Percentiles rank a stretch among this genome's conserved stretches.
Conservation (phyloP, 2,888 invertebrate genomes). For the Branchinecta sandiegonensis region DNA sequence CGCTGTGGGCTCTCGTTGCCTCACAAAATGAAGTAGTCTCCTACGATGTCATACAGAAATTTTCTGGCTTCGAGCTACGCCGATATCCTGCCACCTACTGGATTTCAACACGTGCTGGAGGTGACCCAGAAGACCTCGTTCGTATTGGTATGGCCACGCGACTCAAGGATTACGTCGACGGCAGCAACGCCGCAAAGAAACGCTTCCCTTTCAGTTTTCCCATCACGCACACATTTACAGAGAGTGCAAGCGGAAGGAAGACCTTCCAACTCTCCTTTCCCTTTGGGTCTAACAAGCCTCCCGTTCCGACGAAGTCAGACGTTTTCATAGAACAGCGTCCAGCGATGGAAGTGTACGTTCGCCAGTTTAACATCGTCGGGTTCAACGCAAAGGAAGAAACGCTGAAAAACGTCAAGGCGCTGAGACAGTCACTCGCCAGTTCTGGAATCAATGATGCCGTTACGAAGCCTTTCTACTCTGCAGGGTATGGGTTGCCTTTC, state of each 20-base stretch:
- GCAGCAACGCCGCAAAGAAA: not conserved
- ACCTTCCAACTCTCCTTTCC: not conserved
- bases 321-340: conserved; percentile 2
- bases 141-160: not conserved
- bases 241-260: not conserved
- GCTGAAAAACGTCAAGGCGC: not conserved
- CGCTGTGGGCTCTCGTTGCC: not conserved
- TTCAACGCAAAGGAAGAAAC: not conserved
- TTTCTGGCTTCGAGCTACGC: not conserved
- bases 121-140: not conserved
- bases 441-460: not conserved
- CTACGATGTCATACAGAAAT: not conserved
- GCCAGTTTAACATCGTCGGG: not conserved
- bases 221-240: not conserved
- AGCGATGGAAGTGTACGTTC: not conserved
- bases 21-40: not conserved
- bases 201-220: not conserved
- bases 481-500: not conserved
- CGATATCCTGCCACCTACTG: not conserved
- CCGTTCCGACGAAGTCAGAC: not conserved
- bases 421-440: not conserved
- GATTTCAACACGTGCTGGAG: not conserved
- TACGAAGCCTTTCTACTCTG: not conserved
- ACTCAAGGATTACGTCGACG: not conserved
- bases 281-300: not conserved